A percentile compares a stretch with the other conserved stretches of the same genome.
These are phyloP conservation scores for Phocides pigmalion DNA, from an alignment of 1,140 invertebrate species.

Conservation along the genomic window DNA sequence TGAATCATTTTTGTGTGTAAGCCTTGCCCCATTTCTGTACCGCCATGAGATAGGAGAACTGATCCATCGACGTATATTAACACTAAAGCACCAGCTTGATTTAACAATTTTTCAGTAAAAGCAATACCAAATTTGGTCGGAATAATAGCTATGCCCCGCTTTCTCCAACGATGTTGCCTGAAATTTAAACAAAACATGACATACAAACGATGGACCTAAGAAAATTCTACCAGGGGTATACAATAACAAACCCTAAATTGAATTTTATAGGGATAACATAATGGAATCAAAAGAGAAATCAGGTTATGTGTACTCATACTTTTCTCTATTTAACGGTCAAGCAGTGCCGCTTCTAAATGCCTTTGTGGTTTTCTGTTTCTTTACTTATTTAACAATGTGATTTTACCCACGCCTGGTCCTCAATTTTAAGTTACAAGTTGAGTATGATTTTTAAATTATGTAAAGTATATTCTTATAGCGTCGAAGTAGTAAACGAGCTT, in stretches of 20 bases:
- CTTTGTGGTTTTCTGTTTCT: no score
- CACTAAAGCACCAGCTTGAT: conserved; percentile 95
- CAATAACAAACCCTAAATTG: not conserved
- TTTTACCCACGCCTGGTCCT: no score
- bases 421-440: no score
- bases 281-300: not conserved
- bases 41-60: conserved; percentile 95
- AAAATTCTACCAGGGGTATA: not conserved
- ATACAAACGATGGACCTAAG: conserved; percentile 9
- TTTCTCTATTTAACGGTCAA: no score
- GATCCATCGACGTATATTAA: conserved; percentile 96
- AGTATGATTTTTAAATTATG: no score
- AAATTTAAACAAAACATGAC: conserved; percentile 52
- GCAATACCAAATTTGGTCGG: conserved; percentile 96
- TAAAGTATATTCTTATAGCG: no score
- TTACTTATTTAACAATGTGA: no score
- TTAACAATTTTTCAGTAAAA: conserved; percentile 91
- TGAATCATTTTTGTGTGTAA: conserved; percentile 98
- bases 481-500: no score
- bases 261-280: conserved; percentile 1
- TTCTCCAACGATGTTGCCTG: conserved; percentile 92
- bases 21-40: conserved; percentile 98
- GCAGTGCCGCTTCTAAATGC: no score
- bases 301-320: not conserved
- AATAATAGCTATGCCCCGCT: conserved; percentile 93